Conservation (phyloP, 1,140 invertebrate genomes). For the Laupala kohalensis region DNA sequence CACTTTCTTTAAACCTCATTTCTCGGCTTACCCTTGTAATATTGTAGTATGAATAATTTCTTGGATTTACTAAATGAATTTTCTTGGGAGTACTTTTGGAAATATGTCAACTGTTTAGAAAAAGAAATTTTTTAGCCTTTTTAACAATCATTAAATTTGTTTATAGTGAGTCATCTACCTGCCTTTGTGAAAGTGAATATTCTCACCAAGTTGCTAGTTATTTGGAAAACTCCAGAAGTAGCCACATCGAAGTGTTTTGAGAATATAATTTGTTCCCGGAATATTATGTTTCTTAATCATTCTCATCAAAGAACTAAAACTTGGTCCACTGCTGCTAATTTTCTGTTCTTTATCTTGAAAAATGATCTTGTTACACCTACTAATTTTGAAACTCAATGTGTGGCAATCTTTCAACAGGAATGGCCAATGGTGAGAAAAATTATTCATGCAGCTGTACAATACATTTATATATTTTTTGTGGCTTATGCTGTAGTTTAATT, state of each 20-base stretch:
- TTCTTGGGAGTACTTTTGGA: too few species aligned
- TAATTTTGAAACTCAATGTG: not conserved
- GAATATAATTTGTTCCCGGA: not conserved
- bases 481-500: too few species aligned
- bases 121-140: not conserved
- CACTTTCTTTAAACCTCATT: too few species aligned
- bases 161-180: not conserved
- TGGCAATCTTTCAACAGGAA: not conserved
- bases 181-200: not conserved
- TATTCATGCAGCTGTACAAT: too few species aligned
- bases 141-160: not conserved
- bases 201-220: not conserved
- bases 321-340: not conserved
- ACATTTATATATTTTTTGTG: too few species aligned
- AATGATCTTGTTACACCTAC: not conserved
- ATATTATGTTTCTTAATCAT: not conserved
- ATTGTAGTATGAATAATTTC: too few species aligned
- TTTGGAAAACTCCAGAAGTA: not conserved
- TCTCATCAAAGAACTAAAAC: not conserved
- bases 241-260: not conserved
- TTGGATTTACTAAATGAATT: too few species aligned
- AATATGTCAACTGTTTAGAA: too few species aligned
- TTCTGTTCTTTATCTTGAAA: not conserved
- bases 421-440: not conserved
- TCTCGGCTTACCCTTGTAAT: too few species aligned